Evolutionary conservation across 1,140 invertebrate species (phyloP).

Genomic region (Papilio machaon): DNA sequence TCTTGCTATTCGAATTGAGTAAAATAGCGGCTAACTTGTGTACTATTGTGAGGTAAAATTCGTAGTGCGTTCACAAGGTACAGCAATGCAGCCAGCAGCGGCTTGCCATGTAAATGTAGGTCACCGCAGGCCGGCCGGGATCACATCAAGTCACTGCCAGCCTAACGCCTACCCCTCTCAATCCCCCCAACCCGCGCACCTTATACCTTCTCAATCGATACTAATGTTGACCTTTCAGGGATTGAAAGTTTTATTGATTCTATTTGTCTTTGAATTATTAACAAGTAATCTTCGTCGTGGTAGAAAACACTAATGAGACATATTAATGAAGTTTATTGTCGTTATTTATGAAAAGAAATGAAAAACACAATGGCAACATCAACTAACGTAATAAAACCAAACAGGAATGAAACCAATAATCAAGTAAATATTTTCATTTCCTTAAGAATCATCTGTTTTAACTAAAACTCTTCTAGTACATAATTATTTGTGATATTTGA

Average conservation of each 20-base stretch:
- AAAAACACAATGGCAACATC: neutral
- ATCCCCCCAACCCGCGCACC: conserved; percentile 16
- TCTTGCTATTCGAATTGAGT: neutral
- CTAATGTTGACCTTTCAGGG: conserved; percentile 35
- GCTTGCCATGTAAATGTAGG: conserved; percentile 36
- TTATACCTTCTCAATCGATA: conserved; percentile 33
- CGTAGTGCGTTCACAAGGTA: conserved; percentile 26
- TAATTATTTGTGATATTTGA: no score
- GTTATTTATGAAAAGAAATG: neutral
- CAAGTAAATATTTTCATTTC: no score
- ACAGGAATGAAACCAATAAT: no score
- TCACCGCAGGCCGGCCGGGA: conserved; percentile 36
- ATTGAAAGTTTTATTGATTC: conserved; percentile 25
- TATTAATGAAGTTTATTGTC: neutral
- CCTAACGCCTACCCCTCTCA: neutral
- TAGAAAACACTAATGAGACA: neutral
- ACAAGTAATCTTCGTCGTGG: neutral
- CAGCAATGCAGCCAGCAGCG: conserved; percentile 25
- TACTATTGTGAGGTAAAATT: conserved; percentile 2
- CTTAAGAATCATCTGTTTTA: no score
- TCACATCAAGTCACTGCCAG: conserved; percentile 34
- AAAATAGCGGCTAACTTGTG: neutral
- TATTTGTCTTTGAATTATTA: conserved; percentile 14
- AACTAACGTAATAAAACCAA: no score
- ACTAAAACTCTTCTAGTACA: no score